These are phyloP conservation scores for Corythornis madagascariensis DNA, from an alignment of 2,113 vertebrate species.

Conservation along the genomic window DNA sequence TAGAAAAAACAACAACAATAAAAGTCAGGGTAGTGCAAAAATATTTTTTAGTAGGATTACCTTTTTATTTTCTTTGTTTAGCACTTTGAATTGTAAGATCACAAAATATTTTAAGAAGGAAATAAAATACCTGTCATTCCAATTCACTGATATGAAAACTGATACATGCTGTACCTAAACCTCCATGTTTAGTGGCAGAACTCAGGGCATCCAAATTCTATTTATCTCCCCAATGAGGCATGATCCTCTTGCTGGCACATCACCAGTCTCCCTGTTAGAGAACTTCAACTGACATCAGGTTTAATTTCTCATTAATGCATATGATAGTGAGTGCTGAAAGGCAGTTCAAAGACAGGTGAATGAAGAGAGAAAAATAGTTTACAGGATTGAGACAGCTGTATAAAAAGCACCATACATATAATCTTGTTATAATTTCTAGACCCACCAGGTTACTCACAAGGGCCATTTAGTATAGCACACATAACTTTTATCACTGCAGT, in stretches of 20 bases:
- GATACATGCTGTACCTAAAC: not conserved
- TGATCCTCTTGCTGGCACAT: not conserved
- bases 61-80: not conserved
- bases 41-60: not conserved
- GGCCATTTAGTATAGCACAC: not conserved
- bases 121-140: not conserved
- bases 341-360: not conserved
- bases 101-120: not conserved
- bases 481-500: not conserved
- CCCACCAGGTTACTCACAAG: not conserved
- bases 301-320: not conserved
- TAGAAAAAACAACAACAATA: not conserved
- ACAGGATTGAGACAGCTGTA: not conserved
- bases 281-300: fast-evolving
- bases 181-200: not conserved
- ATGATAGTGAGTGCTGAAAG: not conserved
- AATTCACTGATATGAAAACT: not conserved
- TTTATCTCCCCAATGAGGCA: fast-evolving
- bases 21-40: not conserved
- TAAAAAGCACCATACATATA: not conserved
- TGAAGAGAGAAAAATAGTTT: not conserved
- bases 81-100: not conserved
- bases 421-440: not conserved
- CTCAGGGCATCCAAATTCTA: not conserved
- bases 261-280: not conserved